phyloP scores from a whole-genome alignment of 1,140 invertebrate species.

The Cataglyphis hispanica region DNA sequence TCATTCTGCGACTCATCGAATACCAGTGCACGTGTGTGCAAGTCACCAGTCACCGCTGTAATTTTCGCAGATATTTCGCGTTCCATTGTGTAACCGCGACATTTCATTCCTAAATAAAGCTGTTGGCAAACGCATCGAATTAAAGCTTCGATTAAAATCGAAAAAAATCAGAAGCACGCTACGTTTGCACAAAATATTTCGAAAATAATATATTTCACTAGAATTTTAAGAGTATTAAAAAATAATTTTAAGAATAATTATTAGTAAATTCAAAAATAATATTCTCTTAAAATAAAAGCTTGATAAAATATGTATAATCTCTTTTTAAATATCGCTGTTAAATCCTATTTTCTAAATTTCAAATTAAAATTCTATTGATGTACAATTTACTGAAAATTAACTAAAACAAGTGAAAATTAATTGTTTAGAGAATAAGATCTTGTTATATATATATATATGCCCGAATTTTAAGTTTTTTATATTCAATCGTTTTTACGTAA shows the following conservation, averaged over 20 bases:
- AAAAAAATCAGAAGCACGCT: not conserved
- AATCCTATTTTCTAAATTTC: not conserved
- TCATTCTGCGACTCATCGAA: slow-evolving; percentile 24
- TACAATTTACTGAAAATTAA: not conserved
- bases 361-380: not conserved
- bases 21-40: slow-evolving; percentile 10
- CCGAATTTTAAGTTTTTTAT: not conserved
- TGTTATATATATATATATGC: not conserved
- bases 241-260: no score
- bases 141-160: not conserved
- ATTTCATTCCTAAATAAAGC: slow-evolving; percentile 14
- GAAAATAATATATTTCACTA: not conserved
- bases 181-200: not conserved
- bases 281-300: not conserved
- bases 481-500: not conserved
- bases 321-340: not conserved
- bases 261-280: not conserved
- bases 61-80: slow-evolving; percentile 56
- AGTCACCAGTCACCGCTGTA: slow-evolving; percentile 43
- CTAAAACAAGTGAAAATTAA: not conserved
- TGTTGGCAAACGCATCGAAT: not conserved
- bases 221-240: not conserved
- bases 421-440: not conserved
- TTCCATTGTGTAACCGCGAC: not conserved
- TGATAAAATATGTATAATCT: not conserved